Conservation (phyloP, 2,888 invertebrate species). For the Hypsopygia costalis region DNA sequence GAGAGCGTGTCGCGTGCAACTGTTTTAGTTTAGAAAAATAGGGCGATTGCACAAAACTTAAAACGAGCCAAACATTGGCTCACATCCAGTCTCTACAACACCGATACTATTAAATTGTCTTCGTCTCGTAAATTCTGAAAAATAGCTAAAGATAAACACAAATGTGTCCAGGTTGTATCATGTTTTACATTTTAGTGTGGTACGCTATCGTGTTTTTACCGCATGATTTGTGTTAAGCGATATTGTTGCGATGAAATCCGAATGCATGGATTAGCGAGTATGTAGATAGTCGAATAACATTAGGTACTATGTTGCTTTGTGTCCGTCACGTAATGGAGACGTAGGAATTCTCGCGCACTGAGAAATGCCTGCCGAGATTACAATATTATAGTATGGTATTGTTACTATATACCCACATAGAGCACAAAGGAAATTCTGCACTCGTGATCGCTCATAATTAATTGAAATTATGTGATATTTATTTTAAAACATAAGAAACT, state of each 20-base stretch:
- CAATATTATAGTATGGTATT: too few relatives aligned
- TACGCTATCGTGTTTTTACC: constrained; percentile 11
- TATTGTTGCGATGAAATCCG: constrained; percentile 7
- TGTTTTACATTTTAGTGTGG: constrained; percentile 14
- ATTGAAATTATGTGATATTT: too few relatives aligned
- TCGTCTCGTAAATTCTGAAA: constrained; percentile 42
- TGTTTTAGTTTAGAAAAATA: constrained; percentile 74
- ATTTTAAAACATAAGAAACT: too few relatives aligned
- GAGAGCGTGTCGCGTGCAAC: constrained; percentile 66
- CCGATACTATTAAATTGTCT: constrained; percentile 64
- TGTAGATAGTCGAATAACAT: background rate
- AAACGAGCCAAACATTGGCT: constrained; percentile 67
- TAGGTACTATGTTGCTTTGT: constrained; percentile 5
- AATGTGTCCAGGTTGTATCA: constrained; percentile 13
- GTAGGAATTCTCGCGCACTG: constrained; percentile 43
- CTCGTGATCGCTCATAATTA: too few relatives aligned
- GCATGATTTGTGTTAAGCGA: constrained; percentile 9
- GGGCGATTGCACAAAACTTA: constrained; percentile 77
- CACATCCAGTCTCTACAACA: constrained; percentile 60
- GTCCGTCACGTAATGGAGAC: constrained; percentile 53
- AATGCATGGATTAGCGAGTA: constrained; percentile 5
- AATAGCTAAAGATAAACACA: constrained; percentile 29
- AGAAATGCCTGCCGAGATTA: constrained; percentile 55
- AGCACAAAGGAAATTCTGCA: too few relatives aligned
- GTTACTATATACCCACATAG: too few relatives aligned